phyloP scores from a whole-genome alignment of 2,113 vertebrate species.

The Pachyramphus minor region DNA sequence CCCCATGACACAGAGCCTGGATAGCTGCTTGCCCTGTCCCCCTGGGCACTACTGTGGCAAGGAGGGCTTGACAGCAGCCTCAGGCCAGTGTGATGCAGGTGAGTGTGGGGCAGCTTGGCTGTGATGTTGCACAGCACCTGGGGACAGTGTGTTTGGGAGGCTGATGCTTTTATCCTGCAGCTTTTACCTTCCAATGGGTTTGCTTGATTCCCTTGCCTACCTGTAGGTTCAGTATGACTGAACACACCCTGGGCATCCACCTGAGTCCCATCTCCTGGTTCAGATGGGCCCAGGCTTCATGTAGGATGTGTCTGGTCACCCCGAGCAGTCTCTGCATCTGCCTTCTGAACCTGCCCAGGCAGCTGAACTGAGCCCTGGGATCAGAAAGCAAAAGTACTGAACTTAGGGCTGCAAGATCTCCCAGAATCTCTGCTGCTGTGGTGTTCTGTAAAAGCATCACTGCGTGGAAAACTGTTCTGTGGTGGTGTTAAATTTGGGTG shows the following conservation, averaged over 20 bases:
- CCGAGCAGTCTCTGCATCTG: background rate
- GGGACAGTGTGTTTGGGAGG: background rate
- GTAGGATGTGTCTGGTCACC: background rate
- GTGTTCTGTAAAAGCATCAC: background rate
- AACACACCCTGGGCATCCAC: background rate
- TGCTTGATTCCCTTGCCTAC: background rate
- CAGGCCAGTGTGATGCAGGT: conserved; percentile 89
- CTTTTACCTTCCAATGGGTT: background rate
- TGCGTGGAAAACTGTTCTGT: background rate
- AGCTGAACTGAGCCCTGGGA: background rate
- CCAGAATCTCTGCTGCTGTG: background rate
- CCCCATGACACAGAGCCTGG: conserved; percentile 85
- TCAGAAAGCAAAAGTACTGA: background rate
- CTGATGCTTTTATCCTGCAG: background rate
- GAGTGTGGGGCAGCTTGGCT: conserved; percentile 4
- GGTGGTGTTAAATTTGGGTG: too few relatives aligned
- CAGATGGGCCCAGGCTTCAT: background rate
- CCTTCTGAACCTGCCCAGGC: background rate
- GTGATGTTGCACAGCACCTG: background rate
- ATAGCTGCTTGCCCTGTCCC: conserved; percentile 92
- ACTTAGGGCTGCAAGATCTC: background rate
- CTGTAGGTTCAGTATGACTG: background rate
- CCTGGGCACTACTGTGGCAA: conserved; percentile 89
- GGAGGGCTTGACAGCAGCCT: conserved; percentile 83
- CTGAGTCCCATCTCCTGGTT: background rate